Conservation (phyloP, 2,888 invertebrate species). For the Clunio marinus region DNA sequence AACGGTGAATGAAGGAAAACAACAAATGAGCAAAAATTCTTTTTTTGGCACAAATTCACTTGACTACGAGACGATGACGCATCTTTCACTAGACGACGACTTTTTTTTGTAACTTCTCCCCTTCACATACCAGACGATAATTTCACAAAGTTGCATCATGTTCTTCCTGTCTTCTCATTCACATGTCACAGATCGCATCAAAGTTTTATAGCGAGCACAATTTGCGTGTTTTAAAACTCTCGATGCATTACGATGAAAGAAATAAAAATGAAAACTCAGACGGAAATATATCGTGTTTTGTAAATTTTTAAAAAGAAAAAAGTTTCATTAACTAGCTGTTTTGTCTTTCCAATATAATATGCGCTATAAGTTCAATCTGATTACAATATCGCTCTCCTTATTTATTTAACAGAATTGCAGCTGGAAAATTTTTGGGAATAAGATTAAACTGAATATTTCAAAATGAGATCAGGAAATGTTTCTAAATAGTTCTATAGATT, state of each 20-base stretch:
- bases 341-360: neutral
- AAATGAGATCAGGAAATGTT: too few relatives aligned
- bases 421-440: too few relatives aligned
- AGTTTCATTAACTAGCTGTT: constrained; percentile 20
- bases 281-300: constrained; percentile 23
- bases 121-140: neutral
- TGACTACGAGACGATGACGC: constrained; percentile 24
- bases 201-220: neutral
- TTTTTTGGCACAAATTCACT: constrained; percentile 27
- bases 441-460: too few relatives aligned
- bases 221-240: neutral
- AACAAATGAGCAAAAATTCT: too few relatives aligned
- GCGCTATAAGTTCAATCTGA: too few relatives aligned
- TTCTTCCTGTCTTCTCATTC: neutral
- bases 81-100: constrained; percentile 9
- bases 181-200: neutral
- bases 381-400: too few relatives aligned
- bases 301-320: constrained; percentile 8
- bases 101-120: neutral
- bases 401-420: too few relatives aligned
- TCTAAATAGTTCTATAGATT: too few relatives aligned
- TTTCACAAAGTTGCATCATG: constrained; percentile 13
- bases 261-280: neutral
- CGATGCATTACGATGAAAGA: neutral
- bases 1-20: neutral